Base-by-base conservation (phyloP, 2,888 invertebrate species). In the Ceramica pisi region DNA sequence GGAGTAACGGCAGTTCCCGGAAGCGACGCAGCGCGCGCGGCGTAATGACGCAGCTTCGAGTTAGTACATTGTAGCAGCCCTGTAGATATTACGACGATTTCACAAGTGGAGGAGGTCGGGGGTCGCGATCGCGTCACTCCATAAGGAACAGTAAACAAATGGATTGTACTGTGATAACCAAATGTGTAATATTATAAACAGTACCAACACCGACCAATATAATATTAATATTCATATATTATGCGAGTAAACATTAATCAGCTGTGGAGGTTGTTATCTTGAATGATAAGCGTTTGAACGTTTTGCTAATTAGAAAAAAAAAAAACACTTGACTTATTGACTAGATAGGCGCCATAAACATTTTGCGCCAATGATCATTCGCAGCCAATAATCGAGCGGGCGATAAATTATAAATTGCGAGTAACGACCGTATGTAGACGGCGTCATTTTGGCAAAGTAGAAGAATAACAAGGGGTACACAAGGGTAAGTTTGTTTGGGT, bases 401-500 rank as follows among this genome's bases (percentile, higher is more conserved):
- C 53, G 19, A 74, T 74, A 83, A 80, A 68, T 71, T 77, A 77
- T 63, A 67, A 74, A 74, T 71, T 66, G 62, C 60, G 31, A 57
- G 62, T 78, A 77, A 67, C 66, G 66, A 71, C 56, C 67, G 64
- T 67, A 66, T 31, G 55, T 53, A 68, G 69, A 79, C 75, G 70
- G 83, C 73, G 80, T 67, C 60, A 44, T 59, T 83, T 85, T 78
- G 68, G 67, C 83, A 83, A 90, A 83, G 70, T 76, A 78, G 78
- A 81, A 84, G 78, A 81, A 84, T 70, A 84, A 81, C 75, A 80
- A 81, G 70, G 76, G 69, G 63, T 67, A 78, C 66, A 73, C 71
- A 83, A 85, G 86, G 86, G 85, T 82, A 87, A 85, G 87, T 91
- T 91, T 90, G 89, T 91, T 90, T 91, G 89, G 88, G 88, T 89